Percentiles rank a stretch among this genome's conserved stretches.
Conservation (phyloP, 2,888 invertebrate genomes). For the Ophion obscuratus region DNA sequence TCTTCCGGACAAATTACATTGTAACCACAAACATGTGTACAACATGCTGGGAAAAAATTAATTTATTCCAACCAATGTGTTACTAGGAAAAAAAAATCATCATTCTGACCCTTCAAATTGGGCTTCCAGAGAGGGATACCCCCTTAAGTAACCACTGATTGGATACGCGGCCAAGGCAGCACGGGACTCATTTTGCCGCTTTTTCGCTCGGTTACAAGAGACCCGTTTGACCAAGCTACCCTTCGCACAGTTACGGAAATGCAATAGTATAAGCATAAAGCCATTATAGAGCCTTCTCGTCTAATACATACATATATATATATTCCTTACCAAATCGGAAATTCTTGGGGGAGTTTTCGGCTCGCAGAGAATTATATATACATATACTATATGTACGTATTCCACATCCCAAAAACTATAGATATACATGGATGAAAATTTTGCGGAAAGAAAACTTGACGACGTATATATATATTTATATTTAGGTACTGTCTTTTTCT, state of each 20-base stretch:
- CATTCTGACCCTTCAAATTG: too few relatives aligned
- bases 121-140: too few relatives aligned
- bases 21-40: too few relatives aligned
- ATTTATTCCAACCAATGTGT: too few relatives aligned
- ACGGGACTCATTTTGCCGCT: background rate
- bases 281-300: slow-evolving; percentile 70
- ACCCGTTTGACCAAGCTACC: background rate
- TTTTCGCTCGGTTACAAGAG: too few relatives aligned
- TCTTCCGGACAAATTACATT: too few relatives aligned
- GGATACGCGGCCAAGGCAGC: too few relatives aligned
- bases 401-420: too few relatives aligned
- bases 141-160: too few relatives aligned
- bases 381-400: background rate
- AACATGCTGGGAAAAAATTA: too few relatives aligned
- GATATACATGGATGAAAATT: slow-evolving; percentile 1
- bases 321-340: background rate
- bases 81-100: too few relatives aligned
- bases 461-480: background rate
- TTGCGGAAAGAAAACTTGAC: background rate
- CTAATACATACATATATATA: background rate
- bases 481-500: slow-evolving; percentile 7
- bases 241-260: slow-evolving; percentile 55
- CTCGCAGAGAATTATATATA: background rate
- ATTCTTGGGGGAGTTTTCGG: slow-evolving; percentile 6
- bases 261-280: slow-evolving; percentile 76